Base-by-base conservation (phyloP, 2,113 vertebrate species). In the Epinephelus moara region DNA sequence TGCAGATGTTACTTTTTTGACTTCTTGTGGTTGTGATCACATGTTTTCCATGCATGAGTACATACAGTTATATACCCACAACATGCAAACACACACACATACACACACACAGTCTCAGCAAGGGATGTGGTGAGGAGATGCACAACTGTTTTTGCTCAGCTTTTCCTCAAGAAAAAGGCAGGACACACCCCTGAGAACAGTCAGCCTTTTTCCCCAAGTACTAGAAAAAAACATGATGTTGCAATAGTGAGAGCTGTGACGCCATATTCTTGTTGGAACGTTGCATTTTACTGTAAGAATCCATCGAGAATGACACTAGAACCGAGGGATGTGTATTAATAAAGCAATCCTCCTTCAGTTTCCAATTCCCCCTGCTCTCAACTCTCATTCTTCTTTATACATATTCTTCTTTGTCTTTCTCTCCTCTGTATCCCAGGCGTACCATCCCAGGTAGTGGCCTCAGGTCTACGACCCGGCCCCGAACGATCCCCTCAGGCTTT, bases 401-500 rank as follows among this genome's bases (percentile, higher is more conserved):
- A 75, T 14, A 8, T 61, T 3, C 42, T 49, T 25, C 17, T 33
- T 27, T 50, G 2, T 21, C 25, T 52, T 27, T 0, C 68, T 82
- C 49, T 30, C 47, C 3, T 57, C 6, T 23, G 2, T 57, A 59
- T 81, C 81, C n/a, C 87, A 99, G 98, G 98, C 15, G 97, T 97
- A 42, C 97, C 98, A 0, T 95, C 96, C 53, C 95, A 96, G 70
- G 96, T 96, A 1, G 96, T 97, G 62, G 93, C 97, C 27, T 96
- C 96, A 0, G 96, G 97, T 5, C 82, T 99, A 57, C 97, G 97
- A 62, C 95, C 97, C 27, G 96, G 97, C 7, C 89, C 96, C 0
- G 98, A 99, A 23, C 96, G 97, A 21, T 94, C 95, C 1, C 96
- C 95, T 33, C 97, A 96, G 15, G 95, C 96, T 53, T 99, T 99